These are phyloP conservation scores for Stratiomys singularior DNA, from an alignment of 2,888 invertebrate species.

Conservation along the genomic window DNA sequence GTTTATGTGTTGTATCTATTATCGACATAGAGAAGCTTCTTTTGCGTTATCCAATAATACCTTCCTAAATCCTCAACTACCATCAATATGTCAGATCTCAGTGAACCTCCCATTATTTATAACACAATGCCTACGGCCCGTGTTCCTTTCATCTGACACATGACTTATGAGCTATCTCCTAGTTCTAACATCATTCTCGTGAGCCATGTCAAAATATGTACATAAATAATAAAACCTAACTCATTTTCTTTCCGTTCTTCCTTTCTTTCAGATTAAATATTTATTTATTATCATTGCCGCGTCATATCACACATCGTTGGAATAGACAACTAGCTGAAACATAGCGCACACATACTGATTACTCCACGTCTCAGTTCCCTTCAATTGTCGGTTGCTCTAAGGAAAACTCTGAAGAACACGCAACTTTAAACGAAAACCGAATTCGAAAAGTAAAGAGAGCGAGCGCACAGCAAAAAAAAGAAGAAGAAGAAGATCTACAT, in stretches of 20 bases:
- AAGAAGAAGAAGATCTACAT: neutral
- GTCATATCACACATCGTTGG: conserved; percentile 14
- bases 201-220: conserved; percentile 25
- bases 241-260: conserved; percentile 7
- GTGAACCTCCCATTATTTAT: conserved; percentile 10
- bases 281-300: conserved; percentile 32
- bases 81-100: conserved; percentile 10
- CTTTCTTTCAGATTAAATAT: conserved; percentile 40
- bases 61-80: neutral
- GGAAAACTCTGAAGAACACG: no score
- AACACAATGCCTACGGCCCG: neutral
- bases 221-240: conserved; percentile 20
- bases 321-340: neutral
- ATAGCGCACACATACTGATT: conserved; percentile 13
- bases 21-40: neutral
- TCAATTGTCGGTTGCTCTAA: no score
- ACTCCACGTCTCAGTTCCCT: no score
- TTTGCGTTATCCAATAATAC: neutral
- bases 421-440: no score
- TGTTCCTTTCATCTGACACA: conserved; percentile 16
- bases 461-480: neutral
- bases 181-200: neutral
- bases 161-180: conserved; percentile 10
- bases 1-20: no score
- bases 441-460: neutral